Base-by-base conservation (phyloP, 1,140 invertebrate species). In the Amphibalanus amphitrite region DNA sequence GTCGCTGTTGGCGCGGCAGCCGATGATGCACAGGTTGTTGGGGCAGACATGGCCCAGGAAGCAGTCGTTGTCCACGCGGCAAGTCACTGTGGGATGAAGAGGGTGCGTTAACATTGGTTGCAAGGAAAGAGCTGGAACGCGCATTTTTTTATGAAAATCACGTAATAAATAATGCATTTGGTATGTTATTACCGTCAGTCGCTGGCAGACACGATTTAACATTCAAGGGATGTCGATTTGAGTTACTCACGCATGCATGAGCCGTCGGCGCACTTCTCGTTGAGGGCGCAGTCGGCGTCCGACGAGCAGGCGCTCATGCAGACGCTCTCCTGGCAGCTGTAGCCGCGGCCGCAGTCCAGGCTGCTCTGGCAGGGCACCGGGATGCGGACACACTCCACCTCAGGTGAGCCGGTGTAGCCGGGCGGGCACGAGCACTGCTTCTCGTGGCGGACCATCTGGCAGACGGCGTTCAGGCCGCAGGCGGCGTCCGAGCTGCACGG, bases 391-490 rank as follows among this genome's bases (percentile, higher is more conserved):
- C 92, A 94, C 82, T 93, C 91, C 25, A 89, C 84, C 74, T 87
- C 85, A 29, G 89, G 86, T 78, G 92, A 90, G 73, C 92, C 92
- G 69, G 91, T 93, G 78, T 94, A 94, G 67, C 89, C 89, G 64
- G 85, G 81, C 25, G 91, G 90, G 78, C 92, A 95, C 73, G 85
- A 86, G 76, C 92, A 95, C 76, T 87, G 84, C 78, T 90, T 88
- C 1, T 87, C 81, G 77, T 94, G 92, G 78, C 87, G 88, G 28
- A 82, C 80, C n/a, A 88, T 85, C 65, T 83, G 81, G 77, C 92
- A 95, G 70, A 89, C 78, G n/a, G 92, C 89, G 80, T 95, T 95
- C 72, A 93, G 84, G n/a, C 93, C 93, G 81, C 93, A 95, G 0
- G 90, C 83, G 72, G 85, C 85, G 74, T 85, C 83, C 75, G 88